Evolutionary conservation across 2,888 invertebrate species (phyloP), one percentile per base, ranked within the genome.

Genomic region (Enchytraeus crypticus): DNA sequence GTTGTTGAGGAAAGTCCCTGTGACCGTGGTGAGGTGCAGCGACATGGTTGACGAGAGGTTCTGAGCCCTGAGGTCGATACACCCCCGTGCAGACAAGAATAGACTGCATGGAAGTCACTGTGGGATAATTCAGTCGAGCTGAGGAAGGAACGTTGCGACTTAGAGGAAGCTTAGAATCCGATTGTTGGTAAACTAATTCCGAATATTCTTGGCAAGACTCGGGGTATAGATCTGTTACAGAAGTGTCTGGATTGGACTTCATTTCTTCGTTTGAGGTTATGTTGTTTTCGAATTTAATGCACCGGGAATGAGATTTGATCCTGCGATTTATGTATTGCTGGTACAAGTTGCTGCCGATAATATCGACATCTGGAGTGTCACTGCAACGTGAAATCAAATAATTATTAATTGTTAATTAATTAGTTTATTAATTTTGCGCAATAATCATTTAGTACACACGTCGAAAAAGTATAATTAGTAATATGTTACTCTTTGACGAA

Each of bases 301-400:
- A 65, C 32, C 77, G 66, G 0, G 64, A 62, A 4, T 67, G 68
- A 51, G 67, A 68, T 5, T 66, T 56, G 1, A 77, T 77, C 27
- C 65, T 56, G 5, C 64, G 47, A 46, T 69, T 65, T 51, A 74
- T 66, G 69, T 72, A 77, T 5, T 73, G 68, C 64, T 78, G 72
- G 65, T 78, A 78, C 30, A 77, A 68, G 61, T 78, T 78, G 30
- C 76, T 74, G 11, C 78, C 78, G 27, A 74, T 72, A 38, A 79
- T 74, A 66, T 79, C 79, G 8, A 76, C 77, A 49, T 74, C 72
- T 0, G 77, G 78, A 59, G 77, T 77, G 64, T 79, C 79, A 29
- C 79, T 78, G 49, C 29, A 34, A 26, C 14, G 21, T 27, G 32
- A 30, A 23, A 3, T 14, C 5, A 33, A 30, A 23, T 26, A 11